Evolutionary conservation across 2,113 vertebrate genomes (phyloP).

Genomic region (Bubo bubo): DNA sequence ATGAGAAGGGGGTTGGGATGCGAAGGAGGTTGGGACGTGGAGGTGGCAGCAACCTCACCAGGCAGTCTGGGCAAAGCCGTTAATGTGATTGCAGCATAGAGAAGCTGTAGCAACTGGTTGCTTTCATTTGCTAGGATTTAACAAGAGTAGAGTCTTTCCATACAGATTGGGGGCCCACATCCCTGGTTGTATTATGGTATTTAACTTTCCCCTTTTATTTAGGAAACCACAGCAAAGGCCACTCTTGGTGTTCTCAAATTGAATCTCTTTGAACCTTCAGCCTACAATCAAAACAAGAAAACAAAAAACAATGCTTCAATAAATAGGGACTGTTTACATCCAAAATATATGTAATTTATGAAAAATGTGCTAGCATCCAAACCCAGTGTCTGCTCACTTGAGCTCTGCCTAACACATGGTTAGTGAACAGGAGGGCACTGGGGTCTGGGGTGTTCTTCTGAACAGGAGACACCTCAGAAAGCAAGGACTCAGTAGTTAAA

Average conservation of each 20-base stretch:
- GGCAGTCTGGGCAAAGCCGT: background rate
- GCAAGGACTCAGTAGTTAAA: background rate
- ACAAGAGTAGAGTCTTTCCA: background rate
- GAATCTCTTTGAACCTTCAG: background rate
- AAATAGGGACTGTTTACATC: background rate
- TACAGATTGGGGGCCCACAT: background rate
- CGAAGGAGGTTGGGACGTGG: background rate
- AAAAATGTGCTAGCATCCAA: background rate
- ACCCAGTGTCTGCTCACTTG: background rate
- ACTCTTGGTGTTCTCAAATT: background rate
- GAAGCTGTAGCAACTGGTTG: background rate
- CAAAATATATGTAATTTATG: background rate
- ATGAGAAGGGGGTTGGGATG: background rate
- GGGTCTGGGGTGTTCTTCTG: background rate
- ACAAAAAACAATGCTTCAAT: background rate
- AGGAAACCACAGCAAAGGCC: constrained; percentile 1
- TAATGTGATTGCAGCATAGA: background rate
- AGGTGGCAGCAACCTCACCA: background rate
- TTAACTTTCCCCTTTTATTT: background rate
- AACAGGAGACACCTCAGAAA: background rate
- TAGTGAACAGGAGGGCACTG: background rate
- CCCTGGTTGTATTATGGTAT: background rate
- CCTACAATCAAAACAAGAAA: constrained; percentile 6
- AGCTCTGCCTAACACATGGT: background rate
- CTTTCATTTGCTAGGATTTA: background rate